Evolutionary conservation across 2,888 invertebrate genomes (phyloP).

Genomic region (Galerucella pusilla): DNA sequence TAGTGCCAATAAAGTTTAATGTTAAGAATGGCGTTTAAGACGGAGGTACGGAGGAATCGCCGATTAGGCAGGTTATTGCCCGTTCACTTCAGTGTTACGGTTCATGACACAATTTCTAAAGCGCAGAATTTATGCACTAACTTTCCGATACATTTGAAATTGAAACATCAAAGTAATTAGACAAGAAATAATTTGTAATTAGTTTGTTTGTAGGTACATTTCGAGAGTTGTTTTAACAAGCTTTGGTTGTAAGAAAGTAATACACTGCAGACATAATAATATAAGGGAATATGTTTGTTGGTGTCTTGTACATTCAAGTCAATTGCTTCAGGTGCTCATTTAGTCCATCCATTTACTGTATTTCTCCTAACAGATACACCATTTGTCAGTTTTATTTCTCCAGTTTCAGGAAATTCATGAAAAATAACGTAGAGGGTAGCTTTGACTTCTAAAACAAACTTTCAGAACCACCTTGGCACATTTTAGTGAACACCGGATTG

Average conservation of each 20-base stretch:
- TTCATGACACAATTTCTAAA: neutral
- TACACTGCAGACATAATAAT: neutral
- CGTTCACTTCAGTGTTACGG: neutral
- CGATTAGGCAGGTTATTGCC: conserved; percentile 1
- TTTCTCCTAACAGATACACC: too few species aligned
- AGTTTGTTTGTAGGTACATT: neutral
- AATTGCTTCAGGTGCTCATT: too few species aligned
- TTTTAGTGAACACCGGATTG: too few species aligned
- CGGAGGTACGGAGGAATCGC: neutral
- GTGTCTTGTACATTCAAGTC: too few species aligned
- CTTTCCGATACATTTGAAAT: neutral
- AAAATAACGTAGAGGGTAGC: too few species aligned
- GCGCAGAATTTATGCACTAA: neutral
- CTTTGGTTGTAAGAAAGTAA: neutral
- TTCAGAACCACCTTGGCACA: too few species aligned
- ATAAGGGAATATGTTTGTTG: too few species aligned
- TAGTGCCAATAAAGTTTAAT: conserved; percentile 6
- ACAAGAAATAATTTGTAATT: neutral
- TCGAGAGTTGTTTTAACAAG: neutral
- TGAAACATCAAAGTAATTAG: neutral
- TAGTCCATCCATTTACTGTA: too few species aligned
- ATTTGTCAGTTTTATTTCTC: too few species aligned
- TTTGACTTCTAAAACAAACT: too few species aligned
- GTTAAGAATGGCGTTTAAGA: neutral
- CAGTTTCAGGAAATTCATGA: too few species aligned